Evolutionary conservation across 2,888 invertebrate species (phyloP), one percentile per base, ranked within the genome.

Genomic region (Halocaridina rubra): DNA sequence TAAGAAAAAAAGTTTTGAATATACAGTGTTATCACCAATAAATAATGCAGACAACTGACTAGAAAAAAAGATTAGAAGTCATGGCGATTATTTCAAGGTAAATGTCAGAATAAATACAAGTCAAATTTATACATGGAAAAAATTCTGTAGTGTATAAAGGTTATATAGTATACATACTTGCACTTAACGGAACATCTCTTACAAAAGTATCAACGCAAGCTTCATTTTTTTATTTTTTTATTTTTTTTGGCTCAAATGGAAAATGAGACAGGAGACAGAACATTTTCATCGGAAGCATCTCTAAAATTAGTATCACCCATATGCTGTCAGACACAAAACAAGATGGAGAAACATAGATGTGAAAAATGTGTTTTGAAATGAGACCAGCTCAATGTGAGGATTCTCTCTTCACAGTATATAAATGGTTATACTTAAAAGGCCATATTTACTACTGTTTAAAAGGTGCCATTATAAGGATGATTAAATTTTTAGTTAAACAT

Each of bases 291-390:
- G 72, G 76, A 77, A 77, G 76, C 76, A 57, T 80, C 46, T 80
- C 80, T 80, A 80, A 80, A 80, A 80, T 80, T 80, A 80, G 80
- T 80, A 80, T 80, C 80, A 80, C 80, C 80, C 80, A 80, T 80
- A 59, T 80, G 80, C 72, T 72, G 61, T 59, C 61, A 71, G n/a
- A 71, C 61, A 64, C 24, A 57, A 59, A 59, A 39, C 13, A 39
- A 27, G 39, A 19, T 19, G 69, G 46, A 53, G 24, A 46, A 71
- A 57, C 72, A 72, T n/a, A 10, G n/a, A 53, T 39, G n/a, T 30
- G 29, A 72, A 30, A 22, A 72, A 59, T 71, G 81, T 81, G 81
- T 81, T 75, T n/a, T 72, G 39, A 76, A 59, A 39, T 39, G 81
- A 81, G 81, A 81, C 81, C 78, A 84, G 78, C 82, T 78, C 82